Percentiles rank a stretch among this genome's conserved stretches.
phyloP scores from a whole-genome alignment of 2,113 vertebrate species.

The Eubucco bourcierii region DNA sequence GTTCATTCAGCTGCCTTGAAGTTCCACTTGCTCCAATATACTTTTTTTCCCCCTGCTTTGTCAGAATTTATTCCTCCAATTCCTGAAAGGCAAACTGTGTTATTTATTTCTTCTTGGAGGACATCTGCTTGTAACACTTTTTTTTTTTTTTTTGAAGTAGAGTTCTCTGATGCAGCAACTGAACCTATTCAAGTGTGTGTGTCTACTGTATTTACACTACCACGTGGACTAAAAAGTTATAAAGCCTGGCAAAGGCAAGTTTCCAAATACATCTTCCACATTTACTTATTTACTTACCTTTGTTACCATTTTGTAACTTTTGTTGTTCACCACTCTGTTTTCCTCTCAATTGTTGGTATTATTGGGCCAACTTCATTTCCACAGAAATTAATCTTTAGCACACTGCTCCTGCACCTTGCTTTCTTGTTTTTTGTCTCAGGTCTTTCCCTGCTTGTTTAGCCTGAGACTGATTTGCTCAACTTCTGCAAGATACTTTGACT shows the following conservation, averaged over 20 bases:
- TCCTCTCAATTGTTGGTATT: not conserved
- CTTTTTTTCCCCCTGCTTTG: not conserved
- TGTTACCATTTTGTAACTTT: not conserved
- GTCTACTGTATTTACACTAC: not conserved
- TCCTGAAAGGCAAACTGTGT: not conserved
- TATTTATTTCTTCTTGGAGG: not conserved
- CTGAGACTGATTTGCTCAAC: not conserved
- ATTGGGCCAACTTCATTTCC: not conserved
- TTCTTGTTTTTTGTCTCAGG: not conserved
- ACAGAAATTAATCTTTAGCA: not conserved
- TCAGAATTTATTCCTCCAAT: not conserved
- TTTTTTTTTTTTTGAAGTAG: not conserved
- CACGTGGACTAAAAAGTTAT: not conserved
- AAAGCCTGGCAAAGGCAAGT: not conserved
- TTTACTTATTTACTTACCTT: constrained; percentile 8
- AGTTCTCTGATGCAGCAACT: not conserved
- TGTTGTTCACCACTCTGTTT: not conserved
- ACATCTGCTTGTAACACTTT: constrained; percentile 18
- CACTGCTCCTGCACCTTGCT: not conserved
- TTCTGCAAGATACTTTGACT: constrained; percentile 12
- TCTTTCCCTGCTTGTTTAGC: not conserved
- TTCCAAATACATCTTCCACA: not conserved
- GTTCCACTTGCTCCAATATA: not conserved
- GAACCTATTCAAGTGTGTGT: not conserved
- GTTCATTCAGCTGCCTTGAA: constrained; percentile 11